phyloP scores from a whole-genome alignment of 2,888 invertebrate genomes.

The Eupithecia pulchellata region DNA sequence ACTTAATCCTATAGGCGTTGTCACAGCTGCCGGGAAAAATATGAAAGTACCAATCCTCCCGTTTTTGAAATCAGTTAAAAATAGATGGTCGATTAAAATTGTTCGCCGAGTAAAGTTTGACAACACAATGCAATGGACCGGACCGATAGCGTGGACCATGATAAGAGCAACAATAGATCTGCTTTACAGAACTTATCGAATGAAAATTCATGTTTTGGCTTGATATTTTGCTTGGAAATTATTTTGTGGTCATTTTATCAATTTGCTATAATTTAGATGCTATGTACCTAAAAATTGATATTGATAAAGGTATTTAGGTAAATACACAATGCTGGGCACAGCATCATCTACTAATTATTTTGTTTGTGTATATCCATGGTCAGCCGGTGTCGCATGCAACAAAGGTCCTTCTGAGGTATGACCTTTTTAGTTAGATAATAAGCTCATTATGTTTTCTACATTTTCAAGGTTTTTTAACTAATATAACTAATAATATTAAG shows the following conservation, averaged over 20 bases:
- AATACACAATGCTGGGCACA: not conserved
- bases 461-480: no score
- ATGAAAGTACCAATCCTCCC: not conserved
- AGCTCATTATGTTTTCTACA: no score
- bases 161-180: constrained; percentile 39
- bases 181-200: constrained; percentile 24
- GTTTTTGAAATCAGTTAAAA: not conserved
- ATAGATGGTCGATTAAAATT: constrained; percentile 2
- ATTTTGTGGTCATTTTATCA: not conserved
- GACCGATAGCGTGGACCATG: not conserved
- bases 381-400: no score
- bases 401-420: no score
- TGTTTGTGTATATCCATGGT: no score
- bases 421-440: no score
- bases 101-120: constrained; percentile 6
- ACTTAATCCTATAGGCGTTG: not conserved
- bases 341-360: no score
- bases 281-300: not conserved
- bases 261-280: not conserved
- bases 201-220: constrained; percentile 10
- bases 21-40: not conserved
- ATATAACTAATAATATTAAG: no score
- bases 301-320: not conserved
- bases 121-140: constrained; percentile 3
- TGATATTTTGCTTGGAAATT: not conserved